Evolutionary conservation across 2,113 vertebrate genomes (phyloP).

Genomic region (Hoplias malabaricus): DNA sequence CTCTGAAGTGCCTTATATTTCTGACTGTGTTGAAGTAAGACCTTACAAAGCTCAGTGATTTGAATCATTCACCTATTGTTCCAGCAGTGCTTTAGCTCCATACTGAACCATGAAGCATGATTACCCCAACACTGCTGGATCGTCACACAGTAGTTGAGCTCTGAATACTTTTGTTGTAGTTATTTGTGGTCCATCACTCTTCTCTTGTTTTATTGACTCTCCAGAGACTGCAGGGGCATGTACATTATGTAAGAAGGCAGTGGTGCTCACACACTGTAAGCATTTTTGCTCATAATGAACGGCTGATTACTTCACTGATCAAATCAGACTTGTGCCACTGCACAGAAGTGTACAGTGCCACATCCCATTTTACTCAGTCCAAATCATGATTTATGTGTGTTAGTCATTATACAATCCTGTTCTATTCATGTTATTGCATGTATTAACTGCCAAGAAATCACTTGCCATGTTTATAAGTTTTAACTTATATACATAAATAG

Average conservation of each 20-base stretch:
- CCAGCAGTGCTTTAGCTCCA: not conserved
- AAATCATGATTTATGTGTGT: not conserved
- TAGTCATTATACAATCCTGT: not conserved
- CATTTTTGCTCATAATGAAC: not conserved
- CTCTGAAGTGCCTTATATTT: not conserved
- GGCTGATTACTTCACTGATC: not conserved
- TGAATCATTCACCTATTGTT: constrained; percentile 10
- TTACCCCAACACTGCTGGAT: not conserved
- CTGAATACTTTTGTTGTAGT: not conserved
- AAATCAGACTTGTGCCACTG: not conserved
- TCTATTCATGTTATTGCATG: too few species aligned
- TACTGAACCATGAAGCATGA: not conserved
- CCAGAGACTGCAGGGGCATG: not conserved
- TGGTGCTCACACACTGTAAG: not conserved
- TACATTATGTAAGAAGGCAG: not conserved
- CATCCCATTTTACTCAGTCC: not conserved
- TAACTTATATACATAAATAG: too few species aligned
- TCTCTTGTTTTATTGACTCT: not conserved
- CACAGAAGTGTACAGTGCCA: not conserved
- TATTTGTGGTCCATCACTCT: not conserved
- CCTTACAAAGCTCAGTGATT: not conserved
- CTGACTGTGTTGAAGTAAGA: not conserved
- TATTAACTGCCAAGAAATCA: too few species aligned
- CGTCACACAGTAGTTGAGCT: not conserved
- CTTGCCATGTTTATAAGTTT: too few species aligned